Base-by-base conservation (phyloP, 1,140 invertebrate species). In the Drosophila rufa region DNA sequence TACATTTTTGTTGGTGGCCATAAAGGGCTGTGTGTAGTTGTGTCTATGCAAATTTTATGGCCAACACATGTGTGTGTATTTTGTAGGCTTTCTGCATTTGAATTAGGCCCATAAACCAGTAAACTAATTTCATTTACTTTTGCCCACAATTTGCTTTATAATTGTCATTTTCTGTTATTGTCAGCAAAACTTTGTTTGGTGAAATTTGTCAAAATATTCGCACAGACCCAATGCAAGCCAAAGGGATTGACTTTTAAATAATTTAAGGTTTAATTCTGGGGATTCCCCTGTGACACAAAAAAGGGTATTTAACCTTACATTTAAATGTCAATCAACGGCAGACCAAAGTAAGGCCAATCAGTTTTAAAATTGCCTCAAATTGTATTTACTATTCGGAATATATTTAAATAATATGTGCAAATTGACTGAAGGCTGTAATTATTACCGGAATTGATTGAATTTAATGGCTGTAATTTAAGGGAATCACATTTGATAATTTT, bases 111-210 rank as follows among this genome's bases (percentile, higher is more conserved):
- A 79, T 79, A 79, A 76, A 76, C 65, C 65, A 64, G 64, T 75
- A 56, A 75, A 80, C 55, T 80, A 80, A 81, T 81, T 81, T 77
- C 61, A 81, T 77, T 81, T 67, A 77, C 73, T 77, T 64, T 57
- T 58, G 47, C 48, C 65, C 66, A 47, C 47, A 80, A 80, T 64
- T 76, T 66, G 22, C 62, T 57, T 67, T 77, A 50, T 69, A 78
- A 85, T 81, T 85, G 82, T 48, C 64, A 60, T 53, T 59, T 67
- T 42, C 53, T 66, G 71, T 71, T 68, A 60, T 75, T 71, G 55
- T 58, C 51, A 57, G 36, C 19, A 48, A 62, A 66, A 77, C 58
- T 73, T 80, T 80, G 82, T 36, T 36, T 61, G 60, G 82, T 70
- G 12, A 40, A 64, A 71, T 78, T 75, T 78, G 38, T 60, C 38